Evolutionary conservation across 2,797 vertebrate genomes (phyloP), one percentile per base, ranked within the genome.

Genomic region (Myotis daubentonii): DNA sequence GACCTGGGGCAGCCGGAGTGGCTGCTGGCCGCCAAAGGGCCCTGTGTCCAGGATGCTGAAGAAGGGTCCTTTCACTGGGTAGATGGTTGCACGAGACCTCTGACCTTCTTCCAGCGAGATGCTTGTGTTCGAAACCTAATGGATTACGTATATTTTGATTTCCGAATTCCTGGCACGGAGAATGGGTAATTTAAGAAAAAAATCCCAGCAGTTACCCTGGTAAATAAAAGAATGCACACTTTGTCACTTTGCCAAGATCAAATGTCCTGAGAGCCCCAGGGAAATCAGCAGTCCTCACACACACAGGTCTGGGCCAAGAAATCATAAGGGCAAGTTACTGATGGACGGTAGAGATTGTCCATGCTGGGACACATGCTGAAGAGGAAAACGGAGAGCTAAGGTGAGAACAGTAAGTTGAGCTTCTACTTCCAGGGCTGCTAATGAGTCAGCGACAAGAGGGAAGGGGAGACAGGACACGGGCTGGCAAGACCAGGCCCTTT

Each of bases 161-260:
- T 71, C 15, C 38, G 41, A 94, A 94, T 94, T 91, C 10, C 70
- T 86, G 57, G 65, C 84, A 28, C 66, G 28, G 60, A 62, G 28
- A 62, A 62, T 15, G 60, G 60, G 28, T 15, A 62, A 16, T 84
- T 20, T 51, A 25, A 83, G 57, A 28, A 88, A 62, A 62, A 22
- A 88, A 13, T 53, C n/a, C 70, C 82, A 88, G 78, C 2, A 65
- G 74, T 23, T 60, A 82, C 11, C 28, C 28, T 30, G 81, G 15
- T 36, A 88, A 68, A 78, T 41, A 44, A 33, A 84, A 62, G n/a
- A 82, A 74, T 1, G 6, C 6, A 72, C 13, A 10, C 4, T 68
- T 81, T 90, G 60, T 95, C 71, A 75, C 28, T n/a, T 82, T 93
- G 88, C n/a, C 17, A 71, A 57, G 75, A 70, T 49, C n/a, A 79